These are phyloP conservation scores for Emydura subglobosa DNA, from an alignment of 2,113 vertebrate genomes.

Conservation along the genomic window DNA sequence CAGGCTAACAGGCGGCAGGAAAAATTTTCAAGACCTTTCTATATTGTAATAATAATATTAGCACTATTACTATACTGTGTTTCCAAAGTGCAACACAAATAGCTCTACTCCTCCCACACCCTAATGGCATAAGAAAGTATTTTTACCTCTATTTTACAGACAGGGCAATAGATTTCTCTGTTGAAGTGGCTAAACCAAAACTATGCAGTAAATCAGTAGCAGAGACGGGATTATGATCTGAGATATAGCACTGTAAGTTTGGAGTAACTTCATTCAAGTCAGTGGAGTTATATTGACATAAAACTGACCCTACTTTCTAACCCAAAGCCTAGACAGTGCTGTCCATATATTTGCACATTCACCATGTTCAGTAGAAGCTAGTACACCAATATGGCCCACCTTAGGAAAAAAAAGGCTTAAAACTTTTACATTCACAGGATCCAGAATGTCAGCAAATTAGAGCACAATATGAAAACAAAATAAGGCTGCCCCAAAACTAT, in stretches of 20 bases:
- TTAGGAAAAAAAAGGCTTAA: not conserved
- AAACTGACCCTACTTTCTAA: not conserved
- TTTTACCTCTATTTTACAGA: not conserved
- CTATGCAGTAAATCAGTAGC: not conserved
- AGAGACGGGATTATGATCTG: not conserved
- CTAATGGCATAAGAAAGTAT: not conserved
- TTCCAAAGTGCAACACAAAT: not conserved
- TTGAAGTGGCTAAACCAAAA: not conserved
- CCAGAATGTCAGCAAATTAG: not conserved
- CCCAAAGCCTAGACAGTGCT: not conserved
- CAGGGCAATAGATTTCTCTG: not conserved
- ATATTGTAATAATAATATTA: not conserved
- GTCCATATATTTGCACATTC: not conserved
- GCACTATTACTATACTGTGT: not conserved
- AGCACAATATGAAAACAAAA: not conserved
- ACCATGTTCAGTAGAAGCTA: not conserved
- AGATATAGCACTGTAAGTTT: not conserved
- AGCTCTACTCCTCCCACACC: not conserved
- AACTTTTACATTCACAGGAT: not conserved
- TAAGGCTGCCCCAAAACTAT: not conserved
- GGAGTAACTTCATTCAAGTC: not conserved
- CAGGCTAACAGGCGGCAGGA: not conserved
- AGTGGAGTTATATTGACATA: not conserved
- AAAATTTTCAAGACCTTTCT: not conserved
- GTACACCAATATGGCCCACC: not conserved